These are phyloP conservation scores for Bombus superbus DNA, from an alignment of 1,140 invertebrate genomes.

Conservation along the genomic window DNA sequence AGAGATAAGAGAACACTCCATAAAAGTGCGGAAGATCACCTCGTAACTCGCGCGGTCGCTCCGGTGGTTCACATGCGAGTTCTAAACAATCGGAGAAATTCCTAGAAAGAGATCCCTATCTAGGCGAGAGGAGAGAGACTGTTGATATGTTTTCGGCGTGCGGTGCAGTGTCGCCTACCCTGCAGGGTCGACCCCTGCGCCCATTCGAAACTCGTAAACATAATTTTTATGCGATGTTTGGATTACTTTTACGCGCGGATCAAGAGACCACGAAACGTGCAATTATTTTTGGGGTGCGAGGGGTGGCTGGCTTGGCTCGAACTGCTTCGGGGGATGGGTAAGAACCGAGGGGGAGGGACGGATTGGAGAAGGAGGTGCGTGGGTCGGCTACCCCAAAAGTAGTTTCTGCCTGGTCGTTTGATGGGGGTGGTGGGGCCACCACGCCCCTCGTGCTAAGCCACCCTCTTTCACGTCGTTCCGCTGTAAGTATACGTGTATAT, in stretches of 20 bases:
- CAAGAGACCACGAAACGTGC: constrained; percentile 79
- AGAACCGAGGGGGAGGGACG: background rate
- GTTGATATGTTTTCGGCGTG: constrained; percentile 25
- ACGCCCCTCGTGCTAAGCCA: constrained; percentile 62
- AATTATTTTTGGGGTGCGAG: constrained; percentile 74
- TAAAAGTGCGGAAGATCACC: constrained; percentile 39
- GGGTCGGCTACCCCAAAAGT: constrained; percentile 62
- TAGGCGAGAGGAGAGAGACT: constrained; percentile 15
- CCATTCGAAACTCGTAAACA: constrained; percentile 81
- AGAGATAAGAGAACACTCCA: constrained; percentile 36
- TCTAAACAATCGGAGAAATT: constrained; percentile 44
- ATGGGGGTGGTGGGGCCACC: constrained; percentile 53
- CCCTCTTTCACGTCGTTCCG: constrained; percentile 59
- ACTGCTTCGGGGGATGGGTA: background rate
- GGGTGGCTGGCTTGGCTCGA: constrained; percentile 41
- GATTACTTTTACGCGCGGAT: constrained; percentile 78
- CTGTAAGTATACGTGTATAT: constrained; percentile 33
- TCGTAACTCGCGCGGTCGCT: constrained; percentile 24
- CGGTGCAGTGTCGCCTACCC: constrained; percentile 16
- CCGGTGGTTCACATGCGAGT: background rate
- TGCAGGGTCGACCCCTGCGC: constrained; percentile 46
- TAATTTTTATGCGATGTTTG: constrained; percentile 82
- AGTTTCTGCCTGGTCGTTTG: constrained; percentile 48
- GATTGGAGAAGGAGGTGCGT: constrained; percentile 48
- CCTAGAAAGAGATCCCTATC: constrained; percentile 58